Base-by-base conservation (phyloP, 2,797 vertebrate genomes). In the Hydrocynus forskahlii region DNA sequence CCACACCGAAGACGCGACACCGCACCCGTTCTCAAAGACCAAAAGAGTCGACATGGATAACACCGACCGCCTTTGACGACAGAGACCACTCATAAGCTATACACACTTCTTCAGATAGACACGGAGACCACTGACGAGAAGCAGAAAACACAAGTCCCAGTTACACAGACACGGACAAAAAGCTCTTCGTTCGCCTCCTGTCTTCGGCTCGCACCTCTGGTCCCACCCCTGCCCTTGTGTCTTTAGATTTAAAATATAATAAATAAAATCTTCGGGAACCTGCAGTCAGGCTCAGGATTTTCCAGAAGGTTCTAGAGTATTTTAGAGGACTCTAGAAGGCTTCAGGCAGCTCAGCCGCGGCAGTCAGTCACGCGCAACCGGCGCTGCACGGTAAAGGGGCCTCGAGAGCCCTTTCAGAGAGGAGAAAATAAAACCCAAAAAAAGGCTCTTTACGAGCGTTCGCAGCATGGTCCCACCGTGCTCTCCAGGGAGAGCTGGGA, bases 401-500 rank as follows among this genome's bases (percentile, higher is more conserved):
- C 59, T 89, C 89, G 89, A 90, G 87, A 90, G 93, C 93, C 92
- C 89, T 92, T 91, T 91, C 79, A 75, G 88, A 90, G 89, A 90
- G 89, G 87, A 89, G 89, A 90, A 88, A 89, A 29, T 9, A 60
- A 21, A 25, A 35, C 76, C 88, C 92, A 90, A 87, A 88, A 86
- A 21, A 57, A 48, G 63, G 83, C 86, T 86, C 84, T 81, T 95
- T 97, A 99, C 88, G 97, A 96, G 86, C 97, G 95, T 92, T 99
- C 97, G 75, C 97, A 97, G 73, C 97, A 98, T 70, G 97, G 97
- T 88, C 96, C 97, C 29, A 98, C 95, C 85, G 97, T 97, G 95
- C 98, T 99, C 94, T 99, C 98, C 87, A 99, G 92, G 76, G 98
- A 99, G 92, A 99, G 94, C 92, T 99, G 98, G 16, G 98, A 99